Conservation (phyloP, 2,888 invertebrate species). For the Volucella zonaria region DNA sequence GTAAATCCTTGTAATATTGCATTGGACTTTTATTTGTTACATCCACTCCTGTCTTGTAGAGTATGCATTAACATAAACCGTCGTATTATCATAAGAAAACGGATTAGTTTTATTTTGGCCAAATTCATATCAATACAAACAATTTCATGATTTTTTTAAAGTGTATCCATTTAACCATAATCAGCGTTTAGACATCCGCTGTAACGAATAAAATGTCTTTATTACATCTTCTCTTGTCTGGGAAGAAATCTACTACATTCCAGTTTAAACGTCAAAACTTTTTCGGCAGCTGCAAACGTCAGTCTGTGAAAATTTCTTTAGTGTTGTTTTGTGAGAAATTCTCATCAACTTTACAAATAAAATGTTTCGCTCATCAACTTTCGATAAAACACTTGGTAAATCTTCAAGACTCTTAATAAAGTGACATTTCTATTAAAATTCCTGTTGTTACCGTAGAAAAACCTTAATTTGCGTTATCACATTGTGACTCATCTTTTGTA, state of each 20-base stretch:
- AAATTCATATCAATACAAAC: no score
- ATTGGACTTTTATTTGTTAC: no score
- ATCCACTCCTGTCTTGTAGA: no score
- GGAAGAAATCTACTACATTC: conserved; percentile 54
- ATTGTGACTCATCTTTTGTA: conserved; percentile 58
- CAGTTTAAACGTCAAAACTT: conserved; percentile 21
- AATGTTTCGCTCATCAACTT: conserved; percentile 81
- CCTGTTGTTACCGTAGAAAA: not conserved
- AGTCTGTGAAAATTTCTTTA: conserved; percentile 58
- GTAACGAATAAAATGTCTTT: not conserved
- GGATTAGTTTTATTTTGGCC: no score
- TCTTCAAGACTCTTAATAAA: not conserved
- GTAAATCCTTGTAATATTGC: no score
- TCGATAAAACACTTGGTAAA: conserved; percentile 82
- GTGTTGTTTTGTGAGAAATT: conserved; percentile 37
- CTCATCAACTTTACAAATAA: conserved; percentile 42
- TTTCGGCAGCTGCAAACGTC: conserved; percentile 50
- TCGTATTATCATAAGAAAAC: no score
- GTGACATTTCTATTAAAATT: not conserved
- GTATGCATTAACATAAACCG: no score
- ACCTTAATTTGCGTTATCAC: conserved; percentile 21
- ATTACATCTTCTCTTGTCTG: not conserved
- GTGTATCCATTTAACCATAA: no score
- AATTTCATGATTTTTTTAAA: no score
- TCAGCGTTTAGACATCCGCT: conserved; percentile 31